A percentile compares a stretch with the other conserved stretches of the same genome.
Evolutionary conservation across 2,113 vertebrate genomes (phyloP).

Genomic region (Pedionomus torquatus): DNA sequence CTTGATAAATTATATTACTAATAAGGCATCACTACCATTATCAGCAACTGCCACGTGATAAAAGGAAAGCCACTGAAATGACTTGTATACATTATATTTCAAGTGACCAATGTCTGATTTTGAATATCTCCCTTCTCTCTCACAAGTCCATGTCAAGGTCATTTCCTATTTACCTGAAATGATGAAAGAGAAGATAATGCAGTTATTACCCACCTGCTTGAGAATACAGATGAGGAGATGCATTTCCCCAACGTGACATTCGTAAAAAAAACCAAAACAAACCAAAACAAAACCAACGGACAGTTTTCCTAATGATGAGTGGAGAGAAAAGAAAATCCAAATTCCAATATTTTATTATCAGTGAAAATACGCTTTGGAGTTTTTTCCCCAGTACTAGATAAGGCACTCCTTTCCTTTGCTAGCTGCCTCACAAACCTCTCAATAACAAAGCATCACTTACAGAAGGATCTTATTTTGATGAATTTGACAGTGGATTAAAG

Average conservation of each 20-base stretch:
- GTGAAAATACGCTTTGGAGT: fast-evolving
- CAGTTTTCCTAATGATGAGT: background rate
- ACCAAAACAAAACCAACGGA: background rate
- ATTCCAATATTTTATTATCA: background rate
- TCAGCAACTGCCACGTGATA: background rate
- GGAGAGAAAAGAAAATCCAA: background rate
- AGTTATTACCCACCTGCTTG: background rate
- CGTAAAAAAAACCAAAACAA: background rate
- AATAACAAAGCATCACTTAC: background rate
- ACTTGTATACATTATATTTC: background rate
- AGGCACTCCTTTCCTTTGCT: background rate
- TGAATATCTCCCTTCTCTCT: background rate
- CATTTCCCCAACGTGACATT: background rate
- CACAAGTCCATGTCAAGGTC: background rate
- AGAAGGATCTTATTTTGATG: background rate
- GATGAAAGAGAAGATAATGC: background rate
- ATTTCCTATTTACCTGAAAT: background rate
- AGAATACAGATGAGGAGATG: background rate
- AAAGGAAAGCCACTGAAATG: background rate
- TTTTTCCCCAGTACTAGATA: background rate
- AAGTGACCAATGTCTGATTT: background rate
- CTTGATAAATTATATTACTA: background rate
- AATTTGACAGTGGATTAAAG: background rate
- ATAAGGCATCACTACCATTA: background rate
- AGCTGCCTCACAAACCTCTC: background rate